These are phyloP conservation scores for Mustelus asterias DNA, from an alignment of 2,113 vertebrate genomes.

Conservation along the genomic window DNA sequence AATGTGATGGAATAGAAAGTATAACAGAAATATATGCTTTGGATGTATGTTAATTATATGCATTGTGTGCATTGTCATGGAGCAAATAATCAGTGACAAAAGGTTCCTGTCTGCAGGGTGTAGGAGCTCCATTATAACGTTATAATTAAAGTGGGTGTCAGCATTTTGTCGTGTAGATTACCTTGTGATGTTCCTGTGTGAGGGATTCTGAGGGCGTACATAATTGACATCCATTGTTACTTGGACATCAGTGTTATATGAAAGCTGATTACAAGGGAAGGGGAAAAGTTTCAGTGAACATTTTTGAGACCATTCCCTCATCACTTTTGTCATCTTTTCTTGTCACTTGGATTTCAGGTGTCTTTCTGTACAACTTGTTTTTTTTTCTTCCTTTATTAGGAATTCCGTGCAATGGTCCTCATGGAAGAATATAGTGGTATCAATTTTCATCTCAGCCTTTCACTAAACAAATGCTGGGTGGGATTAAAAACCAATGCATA, in stretches of 20 bases:
- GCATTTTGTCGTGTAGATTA: background rate
- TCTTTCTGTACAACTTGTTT: background rate
- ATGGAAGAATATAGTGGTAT: background rate
- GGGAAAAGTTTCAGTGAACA: background rate
- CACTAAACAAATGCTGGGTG: background rate
- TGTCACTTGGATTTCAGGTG: background rate
- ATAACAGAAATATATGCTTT: background rate
- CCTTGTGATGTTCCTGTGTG: background rate
- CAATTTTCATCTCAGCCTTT: background rate
- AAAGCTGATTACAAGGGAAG: background rate
- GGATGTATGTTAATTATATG: background rate
- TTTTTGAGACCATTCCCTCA: background rate
- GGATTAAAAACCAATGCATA: no score
- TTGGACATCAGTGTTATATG: background rate
- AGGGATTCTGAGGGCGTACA: background rate
- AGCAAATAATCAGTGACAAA: background rate
- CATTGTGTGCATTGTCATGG: background rate
- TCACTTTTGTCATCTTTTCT: background rate
- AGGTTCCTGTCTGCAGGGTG: background rate
- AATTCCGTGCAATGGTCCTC: background rate
- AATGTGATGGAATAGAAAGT: background rate
- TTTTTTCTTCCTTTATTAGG: background rate
- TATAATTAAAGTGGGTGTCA: background rate
- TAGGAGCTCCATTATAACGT: background rate
- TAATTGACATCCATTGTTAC: background rate